These are phyloP conservation scores for Hemicentrotus pulcherrimus DNA, from an alignment of 35 echinoderm and acorn worm genomes.

Conservation along the genomic window DNA sequence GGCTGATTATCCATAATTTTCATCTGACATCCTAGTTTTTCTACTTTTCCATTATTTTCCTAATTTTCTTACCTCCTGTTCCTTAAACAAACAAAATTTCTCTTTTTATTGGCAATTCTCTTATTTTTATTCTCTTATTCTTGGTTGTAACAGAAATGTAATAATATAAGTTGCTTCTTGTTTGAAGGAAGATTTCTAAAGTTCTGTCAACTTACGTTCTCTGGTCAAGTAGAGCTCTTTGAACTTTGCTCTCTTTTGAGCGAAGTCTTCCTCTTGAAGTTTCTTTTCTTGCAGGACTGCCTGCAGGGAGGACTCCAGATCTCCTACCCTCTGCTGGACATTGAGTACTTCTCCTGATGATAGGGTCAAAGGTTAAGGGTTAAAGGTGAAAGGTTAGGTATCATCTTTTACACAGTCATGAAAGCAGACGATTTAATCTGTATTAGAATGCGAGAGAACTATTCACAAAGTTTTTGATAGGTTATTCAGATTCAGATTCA, in stretches of 20 bases:
- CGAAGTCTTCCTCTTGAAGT: slow-evolving; percentile 89
- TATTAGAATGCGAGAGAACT: not conserved
- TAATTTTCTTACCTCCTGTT: not conserved
- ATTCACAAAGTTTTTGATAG: too few relatives aligned
- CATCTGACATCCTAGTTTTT: too few relatives aligned
- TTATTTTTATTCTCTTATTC: not conserved
- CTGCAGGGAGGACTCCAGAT: slow-evolving; percentile 72
- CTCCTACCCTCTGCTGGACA: slow-evolving; percentile 65
- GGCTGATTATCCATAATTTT: too few relatives aligned
- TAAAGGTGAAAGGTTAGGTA: not conserved
- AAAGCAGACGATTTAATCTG: not conserved
- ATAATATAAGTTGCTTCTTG: too few relatives aligned
- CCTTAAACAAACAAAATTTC: too few relatives aligned
- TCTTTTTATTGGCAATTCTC: too few relatives aligned
- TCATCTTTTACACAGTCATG: not conserved
- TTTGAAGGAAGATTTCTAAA: too few relatives aligned
- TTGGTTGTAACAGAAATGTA: not conserved
- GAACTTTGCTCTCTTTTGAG: slow-evolving; percentile 95
- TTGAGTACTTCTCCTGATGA: slow-evolving; percentile 28
- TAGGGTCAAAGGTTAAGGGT: not conserved
- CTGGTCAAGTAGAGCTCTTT: slow-evolving; percentile 91
- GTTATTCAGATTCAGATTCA: too few relatives aligned
- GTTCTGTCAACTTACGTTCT: slow-evolving; percentile 69
- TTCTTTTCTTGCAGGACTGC: slow-evolving; percentile 79
- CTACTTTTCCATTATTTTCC: not conserved